Percentiles rank a stretch among this genome's conserved stretches.
Evolutionary conservation across 2,888 invertebrate species (phyloP).

Genomic region (Tetanocera ferruginea): DNA sequence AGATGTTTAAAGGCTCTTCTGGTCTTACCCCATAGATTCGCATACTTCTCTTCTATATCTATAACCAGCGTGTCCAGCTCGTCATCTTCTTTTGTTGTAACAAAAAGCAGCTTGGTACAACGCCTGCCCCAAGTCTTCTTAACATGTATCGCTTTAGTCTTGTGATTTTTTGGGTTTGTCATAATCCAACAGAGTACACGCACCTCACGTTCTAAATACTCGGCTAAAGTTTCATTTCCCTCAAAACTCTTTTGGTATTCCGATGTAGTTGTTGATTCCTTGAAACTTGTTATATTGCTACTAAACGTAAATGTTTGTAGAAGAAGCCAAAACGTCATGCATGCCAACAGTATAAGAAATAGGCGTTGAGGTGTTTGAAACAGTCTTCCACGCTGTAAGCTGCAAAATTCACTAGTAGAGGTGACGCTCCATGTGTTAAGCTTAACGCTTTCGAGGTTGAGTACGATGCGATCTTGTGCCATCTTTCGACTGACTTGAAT

Average conservation of each 20-base stretch:
- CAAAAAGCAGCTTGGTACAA: conserved; percentile 90
- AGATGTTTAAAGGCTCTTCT: conserved; percentile 92
- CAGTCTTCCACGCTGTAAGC: neutral
- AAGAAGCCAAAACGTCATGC: neutral
- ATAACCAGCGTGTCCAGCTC: conserved; percentile 84
- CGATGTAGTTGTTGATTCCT: neutral
- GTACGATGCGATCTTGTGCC: neutral
- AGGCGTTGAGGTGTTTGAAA: neutral
- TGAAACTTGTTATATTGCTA: neutral
- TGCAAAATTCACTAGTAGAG: neutral
- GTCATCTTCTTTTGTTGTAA: conserved; percentile 82
- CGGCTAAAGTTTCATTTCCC: conserved; percentile 71
- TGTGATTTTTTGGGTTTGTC: conserved; percentile 91
- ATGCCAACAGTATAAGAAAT: neutral
- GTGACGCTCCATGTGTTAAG: too few relatives aligned
- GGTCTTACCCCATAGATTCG: conserved; percentile 96
- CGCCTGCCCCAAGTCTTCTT: conserved; percentile 95
- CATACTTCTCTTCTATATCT: conserved; percentile 80
- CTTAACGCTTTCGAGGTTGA: neutral
- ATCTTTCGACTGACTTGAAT: neutral
- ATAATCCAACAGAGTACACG: conserved; percentile 95
- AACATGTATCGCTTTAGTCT: conserved; percentile 88
- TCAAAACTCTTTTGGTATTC: neutral
- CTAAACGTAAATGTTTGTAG: neutral
- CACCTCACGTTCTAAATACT: conserved; percentile 79